Evolutionary conservation across 2,797 vertebrate species (phyloP).

Genomic region (Limosa lapponica): DNA sequence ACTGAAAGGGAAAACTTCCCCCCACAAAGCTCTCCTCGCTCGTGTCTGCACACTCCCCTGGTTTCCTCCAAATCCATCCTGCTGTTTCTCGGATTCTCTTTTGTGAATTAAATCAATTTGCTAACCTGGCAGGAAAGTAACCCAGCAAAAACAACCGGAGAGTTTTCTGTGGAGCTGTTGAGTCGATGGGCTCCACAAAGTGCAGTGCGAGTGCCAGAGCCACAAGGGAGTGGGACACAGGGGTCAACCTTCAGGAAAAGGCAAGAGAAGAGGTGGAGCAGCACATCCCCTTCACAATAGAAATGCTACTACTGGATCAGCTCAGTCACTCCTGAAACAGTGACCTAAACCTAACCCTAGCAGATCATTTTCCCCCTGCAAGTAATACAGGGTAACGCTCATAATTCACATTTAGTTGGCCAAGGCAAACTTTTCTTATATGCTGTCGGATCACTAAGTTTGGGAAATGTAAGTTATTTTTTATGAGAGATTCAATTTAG

Average conservation of each 20-base stretch:
- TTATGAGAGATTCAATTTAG: background rate
- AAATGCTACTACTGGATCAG: background rate
- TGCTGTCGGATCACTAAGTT: background rate
- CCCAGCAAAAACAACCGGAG: background rate
- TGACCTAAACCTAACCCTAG: background rate
- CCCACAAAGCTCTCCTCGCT: background rate
- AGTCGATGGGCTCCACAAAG: background rate
- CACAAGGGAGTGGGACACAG: fast-evolving
- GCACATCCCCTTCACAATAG: background rate
- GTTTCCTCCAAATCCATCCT: background rate
- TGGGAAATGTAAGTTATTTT: background rate
- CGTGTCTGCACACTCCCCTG: background rate
- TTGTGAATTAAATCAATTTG: background rate
- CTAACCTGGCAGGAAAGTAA: background rate
- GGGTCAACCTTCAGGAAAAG: background rate
- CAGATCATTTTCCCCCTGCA: background rate
- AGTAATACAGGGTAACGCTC: background rate
- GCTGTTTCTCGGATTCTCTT: background rate
- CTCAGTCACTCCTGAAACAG: background rate
- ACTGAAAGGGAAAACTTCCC: background rate
- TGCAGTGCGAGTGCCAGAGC: background rate
- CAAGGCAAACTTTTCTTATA: background rate
- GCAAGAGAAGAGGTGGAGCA: background rate
- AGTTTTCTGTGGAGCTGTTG: background rate
- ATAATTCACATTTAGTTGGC: background rate